Percentiles rank a stretch among this genome's conserved stretches.
Conservation (phyloP, 2,797 vertebrate genomes). For the Poliocrania exsul region DNA sequence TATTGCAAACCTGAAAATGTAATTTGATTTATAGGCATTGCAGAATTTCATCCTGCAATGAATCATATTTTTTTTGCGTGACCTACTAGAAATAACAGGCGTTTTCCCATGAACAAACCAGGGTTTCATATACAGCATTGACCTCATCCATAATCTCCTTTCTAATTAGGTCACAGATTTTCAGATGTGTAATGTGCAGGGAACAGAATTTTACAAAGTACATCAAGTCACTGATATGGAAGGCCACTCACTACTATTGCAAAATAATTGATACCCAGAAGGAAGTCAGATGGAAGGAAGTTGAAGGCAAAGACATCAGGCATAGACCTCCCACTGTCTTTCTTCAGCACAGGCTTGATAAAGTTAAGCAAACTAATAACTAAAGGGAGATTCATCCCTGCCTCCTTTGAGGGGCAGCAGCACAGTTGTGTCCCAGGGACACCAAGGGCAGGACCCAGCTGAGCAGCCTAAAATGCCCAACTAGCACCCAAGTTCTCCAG, state of each 20-base stretch:
- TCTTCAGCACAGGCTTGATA: neutral
- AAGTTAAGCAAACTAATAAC: neutral
- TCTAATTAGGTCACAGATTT: neutral
- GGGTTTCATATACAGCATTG: rapidly evolving
- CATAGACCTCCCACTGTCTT: neutral
- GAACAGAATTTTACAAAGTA: slow-evolving; percentile 6
- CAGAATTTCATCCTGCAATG: neutral
- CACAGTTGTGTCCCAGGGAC: rapidly evolving
- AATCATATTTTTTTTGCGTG: neutral
- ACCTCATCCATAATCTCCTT: neutral
- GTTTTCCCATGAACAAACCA: neutral
- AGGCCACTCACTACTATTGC: neutral
- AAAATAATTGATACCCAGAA: neutral
- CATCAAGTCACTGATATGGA: neutral
- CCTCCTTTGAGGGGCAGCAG: neutral
- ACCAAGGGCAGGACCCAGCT: rapidly evolving
- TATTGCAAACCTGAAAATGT: neutral
- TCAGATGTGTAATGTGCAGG: neutral
- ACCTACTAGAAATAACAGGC: neutral
- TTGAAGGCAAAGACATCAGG: neutral
- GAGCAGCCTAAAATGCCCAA: neutral
- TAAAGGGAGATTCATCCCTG: neutral
- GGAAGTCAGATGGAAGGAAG: neutral
- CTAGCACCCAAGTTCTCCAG: neutral
- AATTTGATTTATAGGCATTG: neutral